Evolutionary conservation across 2,113 vertebrate species (phyloP).

Genomic region (Crotalus viridis): DNA sequence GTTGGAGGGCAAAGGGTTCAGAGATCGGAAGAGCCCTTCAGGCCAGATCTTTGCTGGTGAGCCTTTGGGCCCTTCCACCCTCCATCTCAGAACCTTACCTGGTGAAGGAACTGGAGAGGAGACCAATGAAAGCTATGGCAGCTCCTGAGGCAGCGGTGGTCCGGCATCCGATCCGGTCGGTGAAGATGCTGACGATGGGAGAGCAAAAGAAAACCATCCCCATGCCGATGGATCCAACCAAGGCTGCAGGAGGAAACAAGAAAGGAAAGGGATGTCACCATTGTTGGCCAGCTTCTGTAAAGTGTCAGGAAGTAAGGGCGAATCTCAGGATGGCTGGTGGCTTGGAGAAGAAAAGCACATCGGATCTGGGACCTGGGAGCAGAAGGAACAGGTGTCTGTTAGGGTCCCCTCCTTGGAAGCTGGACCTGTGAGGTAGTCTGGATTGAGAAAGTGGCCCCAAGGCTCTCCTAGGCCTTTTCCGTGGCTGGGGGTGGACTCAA

Average conservation of each 20-base stretch:
- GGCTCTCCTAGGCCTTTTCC: background rate
- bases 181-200: constrained; percentile 98
- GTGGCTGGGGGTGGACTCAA: background rate
- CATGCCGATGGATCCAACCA: constrained; percentile 95
- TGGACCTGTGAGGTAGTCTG: background rate
- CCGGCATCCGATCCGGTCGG: constrained; percentile 91
- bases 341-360: too few relatives aligned
- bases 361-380: background rate
- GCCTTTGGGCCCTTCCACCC: background rate
- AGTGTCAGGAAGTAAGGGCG: background rate
- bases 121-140: constrained; percentile 86
- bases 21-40: background rate
- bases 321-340: background rate
- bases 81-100: constrained; percentile 77
- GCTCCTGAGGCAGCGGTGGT: constrained; percentile 90
- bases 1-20: background rate
- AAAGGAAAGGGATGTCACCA: constrained; percentile 11
- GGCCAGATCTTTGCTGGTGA: background rate
- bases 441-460: background rate
- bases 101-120: constrained; percentile 93
- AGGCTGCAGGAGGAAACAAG: constrained; percentile 77
- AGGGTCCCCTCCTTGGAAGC: background rate
- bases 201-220: constrained; percentile 99
- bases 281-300: background rate
- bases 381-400: background rate